A percentile compares a stretch with the other conserved stretches of the same genome.
These are phyloP conservation scores for Cactoblastis cactorum DNA, from an alignment of 2,888 invertebrate genomes.

Conservation along the genomic window DNA sequence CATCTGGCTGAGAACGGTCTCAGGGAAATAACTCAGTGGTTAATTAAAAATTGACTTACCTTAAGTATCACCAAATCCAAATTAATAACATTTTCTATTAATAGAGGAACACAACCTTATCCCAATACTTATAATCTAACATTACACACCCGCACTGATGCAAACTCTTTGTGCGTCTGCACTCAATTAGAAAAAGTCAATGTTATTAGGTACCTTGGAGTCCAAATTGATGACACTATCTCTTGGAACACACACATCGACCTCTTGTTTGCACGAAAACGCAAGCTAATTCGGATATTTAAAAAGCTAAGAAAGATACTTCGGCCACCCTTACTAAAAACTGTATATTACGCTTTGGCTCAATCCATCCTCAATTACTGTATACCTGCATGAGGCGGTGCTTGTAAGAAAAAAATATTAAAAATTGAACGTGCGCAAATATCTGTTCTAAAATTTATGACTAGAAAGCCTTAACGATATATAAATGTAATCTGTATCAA, in stretches of 20 bases:
- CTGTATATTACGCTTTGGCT: neutral
- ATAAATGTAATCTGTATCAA: no score
- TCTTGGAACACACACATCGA: neutral
- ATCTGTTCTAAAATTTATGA: no score
- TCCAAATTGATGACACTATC: neutral
- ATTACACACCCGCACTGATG: neutral
- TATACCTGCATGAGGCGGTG: no score
- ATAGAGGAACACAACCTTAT: neutral
- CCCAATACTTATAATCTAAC: neutral
- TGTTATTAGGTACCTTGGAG: neutral
- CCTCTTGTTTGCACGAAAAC: neutral
- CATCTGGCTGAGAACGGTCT: neutral
- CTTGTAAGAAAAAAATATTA: neutral
- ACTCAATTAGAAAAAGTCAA: neutral
- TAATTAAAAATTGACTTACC: neutral
- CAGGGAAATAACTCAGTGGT: neutral
- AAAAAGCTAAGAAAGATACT: neutral
- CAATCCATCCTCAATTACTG: neutral
- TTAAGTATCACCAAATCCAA: neutral
- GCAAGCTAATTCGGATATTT: neutral
- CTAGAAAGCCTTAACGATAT: no score
- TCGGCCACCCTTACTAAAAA: neutral
- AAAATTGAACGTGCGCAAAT: no score
- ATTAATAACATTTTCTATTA: neutral
- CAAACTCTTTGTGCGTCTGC: neutral